Base-by-base conservation (phyloP, 1,140 invertebrate genomes). In the Zaprionus inermis region DNA sequence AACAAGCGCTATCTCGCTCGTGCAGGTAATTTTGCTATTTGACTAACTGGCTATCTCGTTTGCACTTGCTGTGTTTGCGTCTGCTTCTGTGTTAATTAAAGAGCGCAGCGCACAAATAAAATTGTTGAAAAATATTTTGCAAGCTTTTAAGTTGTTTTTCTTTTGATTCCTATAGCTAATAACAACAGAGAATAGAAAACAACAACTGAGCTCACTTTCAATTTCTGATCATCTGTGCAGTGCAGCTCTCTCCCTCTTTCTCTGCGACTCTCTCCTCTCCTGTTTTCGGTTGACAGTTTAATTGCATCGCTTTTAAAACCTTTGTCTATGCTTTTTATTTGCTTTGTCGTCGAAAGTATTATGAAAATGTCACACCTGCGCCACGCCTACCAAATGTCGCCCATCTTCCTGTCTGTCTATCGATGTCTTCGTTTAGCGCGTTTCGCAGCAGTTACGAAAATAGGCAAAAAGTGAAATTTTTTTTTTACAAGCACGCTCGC, bases 401-500 rank as follows among this genome's bases (percentile, higher is more conserved):
- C 61, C 71, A 57, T 14, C 22, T 65, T 18, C 3, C 18, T 24
- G 41, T 18, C 44, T 56, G 51, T 72, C 44, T 61, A 32, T 72
- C 61, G 64, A 60, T 55, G 59, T 34, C 60, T 28, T 28, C 24
- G 24, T 51, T 68, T 38, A 67, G 59, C 36, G 38, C 32, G 51
- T 56, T 55, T 59, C 14, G 36, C 71, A 66, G 65, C 79, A 76
- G 69, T 83, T 76, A 71, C 67, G 55, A 76, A 78, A 88, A 89
- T 81, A 84, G 74, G 58, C 81, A 81, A 89, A 88, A 88, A 88
- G 84, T 88, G 84, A 88, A 88, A 88, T 84, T 84, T 85, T 84
- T 85, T 84, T 75, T 71, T 72, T 70, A 82, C 57, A 82, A 41
- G 20, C 67, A 24, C 66, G 38, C 28, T 60, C 65, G 65, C 57